Percentiles rank a stretch among this genome's conserved stretches.
Conservation (phyloP, 2,113 vertebrate genomes). For the Hipposideros armiger region DNA sequence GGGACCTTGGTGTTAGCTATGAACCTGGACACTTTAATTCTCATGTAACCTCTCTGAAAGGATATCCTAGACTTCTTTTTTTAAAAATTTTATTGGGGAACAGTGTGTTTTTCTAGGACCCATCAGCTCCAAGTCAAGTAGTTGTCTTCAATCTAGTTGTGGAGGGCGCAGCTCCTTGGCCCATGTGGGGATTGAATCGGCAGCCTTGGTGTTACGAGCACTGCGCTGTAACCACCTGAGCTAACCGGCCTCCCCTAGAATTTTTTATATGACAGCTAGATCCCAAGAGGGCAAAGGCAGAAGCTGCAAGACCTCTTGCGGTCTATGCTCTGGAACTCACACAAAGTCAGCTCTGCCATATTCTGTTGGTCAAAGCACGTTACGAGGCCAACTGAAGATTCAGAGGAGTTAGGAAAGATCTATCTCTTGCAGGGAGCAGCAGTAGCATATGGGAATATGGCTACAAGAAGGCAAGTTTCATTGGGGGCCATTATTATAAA, state of each 20-base stretch:
- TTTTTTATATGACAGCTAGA: background rate
- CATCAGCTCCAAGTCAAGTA: no score
- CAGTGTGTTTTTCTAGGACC: no score
- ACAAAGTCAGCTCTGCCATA: conserved; percentile 33
- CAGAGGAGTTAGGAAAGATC: background rate
- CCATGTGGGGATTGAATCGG: no score
- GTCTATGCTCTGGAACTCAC: background rate
- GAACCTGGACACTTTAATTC: background rate
- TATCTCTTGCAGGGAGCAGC: background rate
- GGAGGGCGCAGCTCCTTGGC: no score
- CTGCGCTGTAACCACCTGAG: no score
- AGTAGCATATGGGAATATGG: background rate
- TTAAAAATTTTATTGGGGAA: no score
- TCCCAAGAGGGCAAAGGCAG: background rate
- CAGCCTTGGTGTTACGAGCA: no score
- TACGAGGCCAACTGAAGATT: background rate
- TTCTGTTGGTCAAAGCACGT: background rate
- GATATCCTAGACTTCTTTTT: background rate
- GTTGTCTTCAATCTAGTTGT: no score
- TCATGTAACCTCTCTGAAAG: background rate
- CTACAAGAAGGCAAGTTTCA: background rate
- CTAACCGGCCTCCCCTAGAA: background rate
- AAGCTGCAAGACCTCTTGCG: background rate
- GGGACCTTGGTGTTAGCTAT: background rate
- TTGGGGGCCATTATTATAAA: background rate